A percentile compares a stretch with the other conserved stretches of the same genome.
Evolutionary conservation across 2,888 invertebrate genomes (phyloP).

Genomic region (Andrena haemorrhoa): DNA sequence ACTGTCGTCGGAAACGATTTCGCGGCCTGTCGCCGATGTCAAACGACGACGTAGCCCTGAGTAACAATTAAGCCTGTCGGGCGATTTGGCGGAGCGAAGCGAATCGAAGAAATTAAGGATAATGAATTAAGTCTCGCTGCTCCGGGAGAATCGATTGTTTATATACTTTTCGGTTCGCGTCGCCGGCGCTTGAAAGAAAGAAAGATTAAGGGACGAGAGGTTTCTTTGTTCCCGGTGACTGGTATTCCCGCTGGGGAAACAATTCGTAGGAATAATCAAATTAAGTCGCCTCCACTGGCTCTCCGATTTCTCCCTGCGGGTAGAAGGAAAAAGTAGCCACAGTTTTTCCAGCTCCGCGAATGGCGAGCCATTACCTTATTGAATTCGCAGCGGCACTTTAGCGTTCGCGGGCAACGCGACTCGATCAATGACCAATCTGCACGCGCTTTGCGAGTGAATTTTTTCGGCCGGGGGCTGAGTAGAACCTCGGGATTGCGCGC

Average conservation of each 20-base stretch:
- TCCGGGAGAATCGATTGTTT: no score
- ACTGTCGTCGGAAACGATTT: constrained; percentile 46
- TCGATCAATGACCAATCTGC: constrained; percentile 13
- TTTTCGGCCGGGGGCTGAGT: neutral
- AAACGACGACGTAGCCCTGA: neutral
- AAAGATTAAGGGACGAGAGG: neutral
- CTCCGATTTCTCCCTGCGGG: neutral
- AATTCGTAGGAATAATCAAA: constrained; percentile 16
- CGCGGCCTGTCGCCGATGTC: constrained; percentile 6
- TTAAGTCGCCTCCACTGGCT: constrained; percentile 20
- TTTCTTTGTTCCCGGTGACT: neutral
- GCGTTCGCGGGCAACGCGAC: neutral
- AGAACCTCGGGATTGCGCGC: no score
- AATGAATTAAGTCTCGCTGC: no score
- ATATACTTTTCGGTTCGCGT: no score
- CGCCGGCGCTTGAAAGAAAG: no score
- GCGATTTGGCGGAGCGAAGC: no score
- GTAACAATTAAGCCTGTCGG: no score
- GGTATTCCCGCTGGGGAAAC: neutral
- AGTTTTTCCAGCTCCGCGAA: neutral
- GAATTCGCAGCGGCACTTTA: constrained; percentile 2
- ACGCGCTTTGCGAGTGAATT: neutral
- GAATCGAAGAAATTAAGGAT: no score
- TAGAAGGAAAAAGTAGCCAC: neutral
- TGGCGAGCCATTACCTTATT: constrained; percentile 23